Conservation (phyloP, 2,888 invertebrate species). For the Podabrus alpinus region DNA sequence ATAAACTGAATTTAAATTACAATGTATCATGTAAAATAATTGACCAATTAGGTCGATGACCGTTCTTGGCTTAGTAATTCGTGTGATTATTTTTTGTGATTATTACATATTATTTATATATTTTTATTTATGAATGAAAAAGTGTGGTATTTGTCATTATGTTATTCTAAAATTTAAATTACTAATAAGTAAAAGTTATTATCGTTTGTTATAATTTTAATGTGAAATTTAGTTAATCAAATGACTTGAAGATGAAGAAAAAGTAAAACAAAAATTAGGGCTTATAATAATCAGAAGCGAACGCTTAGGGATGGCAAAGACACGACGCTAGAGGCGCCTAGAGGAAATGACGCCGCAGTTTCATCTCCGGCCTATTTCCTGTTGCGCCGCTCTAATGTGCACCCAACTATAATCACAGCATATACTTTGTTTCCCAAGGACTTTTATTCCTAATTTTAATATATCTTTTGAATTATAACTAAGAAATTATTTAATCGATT, state of each 20-base stretch:
- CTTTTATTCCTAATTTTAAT: conserved; percentile 45
- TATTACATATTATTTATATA: not conserved
- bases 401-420: conserved; percentile 47
- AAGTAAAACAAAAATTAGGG: conserved; percentile 25
- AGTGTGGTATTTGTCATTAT: not conserved
- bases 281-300: conserved; percentile 26
- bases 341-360: conserved; percentile 59
- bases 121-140: not conserved
- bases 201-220: not conserved
- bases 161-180: not conserved
- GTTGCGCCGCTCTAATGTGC: conserved; percentile 53
- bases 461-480: conserved; percentile 18
- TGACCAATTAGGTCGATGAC: not conserved
- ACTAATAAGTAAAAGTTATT: not conserved
- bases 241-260: not conserved
- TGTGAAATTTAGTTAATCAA: not conserved
- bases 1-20: not conserved
- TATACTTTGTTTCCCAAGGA: conserved; percentile 42
- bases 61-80: not conserved
- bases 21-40: not conserved
- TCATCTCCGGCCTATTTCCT: conserved; percentile 60
- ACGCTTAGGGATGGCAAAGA: conserved; percentile 31
- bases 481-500: conserved; percentile 1
- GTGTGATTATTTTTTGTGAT: not conserved
- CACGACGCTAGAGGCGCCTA: conserved; percentile 26